Conservation (phyloP, 2,113 vertebrate species). For the Sapayoa aenigma region DNA sequence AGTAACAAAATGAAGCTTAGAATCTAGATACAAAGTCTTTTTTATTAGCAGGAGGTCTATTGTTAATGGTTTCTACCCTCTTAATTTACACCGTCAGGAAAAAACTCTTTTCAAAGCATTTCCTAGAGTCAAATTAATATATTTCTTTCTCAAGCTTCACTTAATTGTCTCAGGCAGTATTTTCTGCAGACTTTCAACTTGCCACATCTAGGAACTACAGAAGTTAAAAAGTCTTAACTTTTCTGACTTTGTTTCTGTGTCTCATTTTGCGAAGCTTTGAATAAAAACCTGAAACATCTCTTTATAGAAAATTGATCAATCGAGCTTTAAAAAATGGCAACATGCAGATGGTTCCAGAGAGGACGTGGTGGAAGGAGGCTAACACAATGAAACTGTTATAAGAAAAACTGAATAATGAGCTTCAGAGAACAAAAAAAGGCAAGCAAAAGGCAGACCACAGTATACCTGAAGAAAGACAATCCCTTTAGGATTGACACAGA, state of each 20-base stretch:
- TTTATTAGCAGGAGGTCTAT: neutral
- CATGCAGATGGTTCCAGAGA: neutral
- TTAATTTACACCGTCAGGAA: constrained; percentile 14
- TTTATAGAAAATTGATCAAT: neutral
- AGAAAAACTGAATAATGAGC: neutral
- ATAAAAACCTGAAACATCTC: neutral
- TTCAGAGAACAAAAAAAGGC: neutral
- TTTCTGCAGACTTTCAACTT: neutral
- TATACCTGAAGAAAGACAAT: neutral
- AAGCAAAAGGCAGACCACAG: neutral
- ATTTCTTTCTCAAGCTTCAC: neutral
- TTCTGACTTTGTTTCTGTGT: neutral
- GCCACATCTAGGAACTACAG: accelerated
- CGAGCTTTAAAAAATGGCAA: neutral
- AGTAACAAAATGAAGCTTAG: constrained; percentile 42
- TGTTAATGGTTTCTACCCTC: neutral
- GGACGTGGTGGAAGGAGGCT: neutral
- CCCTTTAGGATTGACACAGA: no score
- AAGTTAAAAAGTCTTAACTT: neutral
- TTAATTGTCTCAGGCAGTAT: neutral
- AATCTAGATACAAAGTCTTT: constrained; percentile 20
- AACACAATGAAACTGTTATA: neutral
- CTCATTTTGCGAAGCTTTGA: neutral
- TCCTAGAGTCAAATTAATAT: neutral
- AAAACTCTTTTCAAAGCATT: constrained; percentile 28